These are phyloP conservation scores for Coremacera marginata DNA, from an alignment of 2,888 invertebrate species.

Conservation along the genomic window DNA sequence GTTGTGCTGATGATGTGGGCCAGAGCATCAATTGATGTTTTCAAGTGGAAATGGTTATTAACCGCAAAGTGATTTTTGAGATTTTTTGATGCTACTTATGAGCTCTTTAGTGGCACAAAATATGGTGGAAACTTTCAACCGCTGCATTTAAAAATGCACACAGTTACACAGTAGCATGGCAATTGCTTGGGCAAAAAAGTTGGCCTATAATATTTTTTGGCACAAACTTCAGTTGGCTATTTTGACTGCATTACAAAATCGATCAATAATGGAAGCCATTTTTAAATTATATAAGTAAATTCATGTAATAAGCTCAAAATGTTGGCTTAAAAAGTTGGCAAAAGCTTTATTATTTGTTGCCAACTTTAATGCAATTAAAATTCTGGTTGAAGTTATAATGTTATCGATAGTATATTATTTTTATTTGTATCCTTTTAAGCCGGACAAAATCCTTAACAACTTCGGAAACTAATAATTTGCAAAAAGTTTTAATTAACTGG, in stretches of 20 bases:
- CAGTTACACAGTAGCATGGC: no score
- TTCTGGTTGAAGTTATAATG: neutral
- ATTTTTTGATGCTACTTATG: neutral
- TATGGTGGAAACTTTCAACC: no score
- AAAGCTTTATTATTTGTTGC: neutral
- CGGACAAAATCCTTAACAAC: neutral
- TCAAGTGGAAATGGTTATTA: constrained; percentile 24
- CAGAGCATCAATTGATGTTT: constrained; percentile 9
- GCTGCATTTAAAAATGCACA: no score
- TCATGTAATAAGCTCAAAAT: neutral
- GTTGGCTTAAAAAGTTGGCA: neutral
- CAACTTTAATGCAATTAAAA: neutral
- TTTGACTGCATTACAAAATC: neutral
- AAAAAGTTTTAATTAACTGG: constrained; percentile 5
- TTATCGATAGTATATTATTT: neutral
- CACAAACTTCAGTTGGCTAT: neutral
- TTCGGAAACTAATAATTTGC: neutral
- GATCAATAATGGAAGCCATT: neutral
- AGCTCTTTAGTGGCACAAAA: no score
- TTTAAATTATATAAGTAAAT: neutral
- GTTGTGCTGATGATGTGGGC: neutral
- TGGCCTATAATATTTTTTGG: neutral
- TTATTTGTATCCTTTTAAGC: neutral
- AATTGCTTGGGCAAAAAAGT: no score
- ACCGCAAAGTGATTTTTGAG: constrained; percentile 2